These are phyloP conservation scores for Callipepla californica DNA, from an alignment of 2,113 vertebrate genomes.

Conservation along the genomic window DNA sequence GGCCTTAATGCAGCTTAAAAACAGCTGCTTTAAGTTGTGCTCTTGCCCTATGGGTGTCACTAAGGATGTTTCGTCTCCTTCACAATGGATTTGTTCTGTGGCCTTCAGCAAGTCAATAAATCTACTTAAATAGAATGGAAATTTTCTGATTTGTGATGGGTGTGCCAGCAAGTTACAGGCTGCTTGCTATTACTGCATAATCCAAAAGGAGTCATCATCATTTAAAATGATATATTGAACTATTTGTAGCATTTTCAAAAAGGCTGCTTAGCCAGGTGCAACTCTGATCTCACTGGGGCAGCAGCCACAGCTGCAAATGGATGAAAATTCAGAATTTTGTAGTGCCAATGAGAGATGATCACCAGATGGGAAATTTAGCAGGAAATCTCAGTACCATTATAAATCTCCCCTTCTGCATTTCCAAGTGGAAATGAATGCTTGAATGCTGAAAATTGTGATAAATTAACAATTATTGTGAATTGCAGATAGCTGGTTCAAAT, in stretches of 20 bases:
- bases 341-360: neutral
- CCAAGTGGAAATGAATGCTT: neutral
- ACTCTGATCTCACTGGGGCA: neutral
- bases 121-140: constrained; percentile 13
- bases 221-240: constrained; percentile 29
- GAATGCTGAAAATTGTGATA: constrained; percentile 40
- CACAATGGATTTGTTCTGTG: constrained; percentile 2
- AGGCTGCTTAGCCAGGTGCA: constrained; percentile 52
- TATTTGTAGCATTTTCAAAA: constrained; percentile 43
- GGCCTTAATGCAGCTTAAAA: constrained; percentile 19
- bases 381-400: constrained; percentile 43
- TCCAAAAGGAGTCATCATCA: neutral
- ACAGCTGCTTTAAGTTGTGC: constrained; percentile 23
- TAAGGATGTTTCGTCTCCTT: neutral
- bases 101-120: constrained; percentile 16
- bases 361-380: constrained; percentile 56
- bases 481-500: constrained; percentile 15
- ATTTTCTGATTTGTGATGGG: neutral
- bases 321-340: neutral
- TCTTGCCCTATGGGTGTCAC: neutral
- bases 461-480: constrained; percentile 33
- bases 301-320: constrained; percentile 28
- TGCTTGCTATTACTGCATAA: constrained; percentile 5
- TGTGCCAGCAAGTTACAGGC: neutral
- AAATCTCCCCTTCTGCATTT: constrained; percentile 20